Conservation (phyloP, 2,888 invertebrate genomes). For the Cotesia congregata region DNA sequence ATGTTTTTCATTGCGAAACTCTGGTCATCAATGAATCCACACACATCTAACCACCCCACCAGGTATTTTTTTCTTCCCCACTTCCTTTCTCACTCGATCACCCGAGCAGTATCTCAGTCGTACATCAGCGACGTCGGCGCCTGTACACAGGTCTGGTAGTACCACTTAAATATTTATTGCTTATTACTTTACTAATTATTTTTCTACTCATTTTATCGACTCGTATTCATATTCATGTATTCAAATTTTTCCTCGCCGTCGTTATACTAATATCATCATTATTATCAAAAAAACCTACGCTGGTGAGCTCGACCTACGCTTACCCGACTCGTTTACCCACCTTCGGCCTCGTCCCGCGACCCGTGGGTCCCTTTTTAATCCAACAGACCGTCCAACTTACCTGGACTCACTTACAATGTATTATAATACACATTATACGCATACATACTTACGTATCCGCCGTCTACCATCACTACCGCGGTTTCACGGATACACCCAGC, state of each 20-base stretch:
- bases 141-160: slow-evolving; percentile 15
- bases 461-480: slow-evolving; percentile 42
- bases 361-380: slow-evolving; percentile 45
- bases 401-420: too few relatives aligned
- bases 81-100: slow-evolving; percentile 2
- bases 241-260: background rate
- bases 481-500: slow-evolving; percentile 24
- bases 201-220: slow-evolving; percentile 3
- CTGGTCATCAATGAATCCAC: slow-evolving; percentile 21
- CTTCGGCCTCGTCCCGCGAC: slow-evolving; percentile 65
- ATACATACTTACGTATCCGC: slow-evolving; percentile 35
- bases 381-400: background rate
- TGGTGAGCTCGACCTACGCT: slow-evolving; percentile 60
- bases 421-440: too few relatives aligned
- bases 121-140: slow-evolving; percentile 6
- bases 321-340: slow-evolving; percentile 66
- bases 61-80: background rate
- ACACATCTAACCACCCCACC: background rate
- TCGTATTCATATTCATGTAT: slow-evolving; percentile 1
- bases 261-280: slow-evolving; percentile 14
- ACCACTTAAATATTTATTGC: background rate
- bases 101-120: slow-evolving; percentile 9
- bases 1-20: slow-evolving; percentile 34
- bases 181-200: background rate
- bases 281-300: slow-evolving; percentile 46